Conservation (phyloP, 92 coral and sea anemone genomes). For the Ricordea florida region DNA sequence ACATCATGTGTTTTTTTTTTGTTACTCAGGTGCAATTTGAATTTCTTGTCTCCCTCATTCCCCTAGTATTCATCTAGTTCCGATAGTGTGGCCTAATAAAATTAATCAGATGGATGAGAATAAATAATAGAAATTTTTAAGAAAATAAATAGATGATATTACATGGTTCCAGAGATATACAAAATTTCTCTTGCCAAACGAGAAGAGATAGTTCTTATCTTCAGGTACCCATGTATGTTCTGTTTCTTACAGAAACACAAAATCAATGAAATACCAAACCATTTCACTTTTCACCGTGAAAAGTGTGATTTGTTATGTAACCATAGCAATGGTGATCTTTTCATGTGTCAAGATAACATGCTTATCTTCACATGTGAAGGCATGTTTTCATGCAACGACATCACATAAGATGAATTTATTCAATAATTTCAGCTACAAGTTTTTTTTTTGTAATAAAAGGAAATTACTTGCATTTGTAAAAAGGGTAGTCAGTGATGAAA, state of each 20-base stretch:
- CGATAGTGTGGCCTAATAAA: background rate
- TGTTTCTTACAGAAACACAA: background rate
- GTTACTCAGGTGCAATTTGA: too few relatives aligned
- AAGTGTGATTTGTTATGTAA: too few relatives aligned
- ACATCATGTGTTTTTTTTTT: conserved; percentile 36
- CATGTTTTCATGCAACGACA: too few relatives aligned
- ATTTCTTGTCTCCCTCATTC: too few relatives aligned
- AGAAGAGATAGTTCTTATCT: background rate
- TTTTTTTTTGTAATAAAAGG: too few relatives aligned
- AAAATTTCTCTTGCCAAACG: background rate
- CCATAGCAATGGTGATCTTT: too few relatives aligned
- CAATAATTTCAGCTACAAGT: background rate
- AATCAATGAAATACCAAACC: background rate
- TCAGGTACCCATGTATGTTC: background rate
- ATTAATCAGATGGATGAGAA: background rate
- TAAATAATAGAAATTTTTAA: background rate
- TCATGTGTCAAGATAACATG: too few relatives aligned
- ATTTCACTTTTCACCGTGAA: background rate
- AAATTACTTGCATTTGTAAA: too few relatives aligned
- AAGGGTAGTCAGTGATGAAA: too few relatives aligned
- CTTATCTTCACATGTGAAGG: too few relatives aligned
- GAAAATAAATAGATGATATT: background rate
- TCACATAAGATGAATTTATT: background rate
- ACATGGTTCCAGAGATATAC: background rate
- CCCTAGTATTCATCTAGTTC: too few relatives aligned